Base-by-base conservation (phyloP, 92 coral and sea anemone species). In the Chrysogorgia sp. region DNA sequence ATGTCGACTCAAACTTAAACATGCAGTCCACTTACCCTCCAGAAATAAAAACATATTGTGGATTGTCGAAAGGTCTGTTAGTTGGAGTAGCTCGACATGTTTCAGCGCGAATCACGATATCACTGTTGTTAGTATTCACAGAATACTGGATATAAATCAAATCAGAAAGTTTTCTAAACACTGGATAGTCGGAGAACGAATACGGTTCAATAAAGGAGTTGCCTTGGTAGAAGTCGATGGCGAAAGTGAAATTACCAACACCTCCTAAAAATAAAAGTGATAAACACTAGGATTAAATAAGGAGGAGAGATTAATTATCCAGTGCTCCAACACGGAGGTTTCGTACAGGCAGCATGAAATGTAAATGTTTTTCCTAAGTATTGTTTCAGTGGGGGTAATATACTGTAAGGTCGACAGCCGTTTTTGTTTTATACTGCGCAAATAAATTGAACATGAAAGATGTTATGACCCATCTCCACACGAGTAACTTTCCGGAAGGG, bases 61-160 rank as follows among this genome's bases (percentile, higher is more conserved):
- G 72, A 7, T 50, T 35, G 12, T 34, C 72, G 23, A 7, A 34
- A 20, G 72, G 72, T 10, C 37, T 65, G 72, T 20, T 65, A 23
- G 31, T 65, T 6, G 72, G 72, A 37, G 72, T 65, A 7, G 72
- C 72, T 2, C 72, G 72, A n/a, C 72, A 65, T 35, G 52, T 35
- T 31, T 23, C 53, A 49, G 72, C 72, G 8, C 72, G 52, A 10
- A 65, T 52, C 22, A 65, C 53, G 1, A 40, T 31, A 20, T 65
- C 72, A 7, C 10, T 0, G 53, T 37, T 10, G 23, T 10, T 61
- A 3, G 63, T 57, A 10, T 22, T 57, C 2, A 47, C 53, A 15
- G 53, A 7, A n/a, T 47, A 47, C 53, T 47, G 53, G 53, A 47
- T 47, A n/a, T 47, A 47, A 15, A 47, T 47, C 2, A 2, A 7